phyloP scores from a whole-genome alignment of 53 echinoderm and acorn worm species.

The Zoroaster sp. region DNA sequence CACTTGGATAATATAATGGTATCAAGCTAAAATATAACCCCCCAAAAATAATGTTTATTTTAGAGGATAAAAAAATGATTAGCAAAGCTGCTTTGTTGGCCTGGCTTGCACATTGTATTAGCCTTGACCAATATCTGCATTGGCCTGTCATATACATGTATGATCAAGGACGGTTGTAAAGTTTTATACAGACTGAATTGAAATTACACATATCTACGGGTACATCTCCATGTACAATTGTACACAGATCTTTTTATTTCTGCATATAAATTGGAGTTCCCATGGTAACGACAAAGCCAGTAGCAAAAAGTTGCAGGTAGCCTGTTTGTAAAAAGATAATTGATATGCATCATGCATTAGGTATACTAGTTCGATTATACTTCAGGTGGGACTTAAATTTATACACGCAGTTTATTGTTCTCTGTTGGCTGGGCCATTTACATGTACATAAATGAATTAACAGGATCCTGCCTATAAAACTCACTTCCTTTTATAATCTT shows the following conservation, averaged over 20 bases:
- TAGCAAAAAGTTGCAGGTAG: slow-evolving; percentile 50
- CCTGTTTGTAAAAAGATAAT: not conserved
- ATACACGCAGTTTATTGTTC: too few species aligned
- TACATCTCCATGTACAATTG: not conserved
- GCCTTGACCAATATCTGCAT: too few species aligned
- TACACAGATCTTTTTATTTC: not conserved
- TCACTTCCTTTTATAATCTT: slow-evolving; percentile 34
- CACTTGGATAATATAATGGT: too few species aligned
- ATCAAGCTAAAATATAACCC: too few species aligned
- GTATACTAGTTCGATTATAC: not conserved
- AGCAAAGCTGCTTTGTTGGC: too few species aligned
- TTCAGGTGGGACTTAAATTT: not conserved
- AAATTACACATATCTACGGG: not conserved
- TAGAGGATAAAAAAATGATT: too few species aligned
- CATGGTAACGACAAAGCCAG: slow-evolving; percentile 38
- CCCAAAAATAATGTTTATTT: too few species aligned
- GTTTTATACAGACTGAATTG: not conserved
- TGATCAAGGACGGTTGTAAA: too few species aligned
- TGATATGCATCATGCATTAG: not conserved
- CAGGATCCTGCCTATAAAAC: slow-evolving; percentile 28
- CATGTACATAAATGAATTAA: slow-evolving; percentile 50
- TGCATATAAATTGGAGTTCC: not conserved
- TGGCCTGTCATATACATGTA: too few species aligned
- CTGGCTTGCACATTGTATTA: too few species aligned
- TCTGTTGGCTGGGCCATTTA: not conserved